Percentiles rank a stretch among this genome's conserved stretches.
Conservation (phyloP, 1,140 invertebrate genomes). For the Belonocnema kinseyi region DNA sequence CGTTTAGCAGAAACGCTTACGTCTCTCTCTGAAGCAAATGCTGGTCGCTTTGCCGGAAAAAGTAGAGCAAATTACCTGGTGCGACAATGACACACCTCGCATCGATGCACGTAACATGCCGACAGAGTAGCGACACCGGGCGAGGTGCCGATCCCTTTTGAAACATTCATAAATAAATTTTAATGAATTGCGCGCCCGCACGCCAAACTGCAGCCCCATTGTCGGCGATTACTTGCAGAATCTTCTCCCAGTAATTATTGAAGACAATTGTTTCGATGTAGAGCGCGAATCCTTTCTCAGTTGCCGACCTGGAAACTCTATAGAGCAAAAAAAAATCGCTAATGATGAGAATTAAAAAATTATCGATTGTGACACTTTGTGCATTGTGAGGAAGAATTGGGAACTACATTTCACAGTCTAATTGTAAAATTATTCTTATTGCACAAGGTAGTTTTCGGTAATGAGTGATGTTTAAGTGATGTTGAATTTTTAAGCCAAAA, state of each 20-base stretch:
- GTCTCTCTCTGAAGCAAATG: constrained; percentile 5
- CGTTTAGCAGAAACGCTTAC: constrained; percentile 12
- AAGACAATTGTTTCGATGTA: neutral
- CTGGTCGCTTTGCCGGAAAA: neutral
- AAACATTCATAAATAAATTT: constrained; percentile 23
- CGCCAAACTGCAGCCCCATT: neutral
- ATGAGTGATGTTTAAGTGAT: too few species aligned
- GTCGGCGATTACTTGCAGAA: constrained; percentile 8
- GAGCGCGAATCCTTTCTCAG: neutral
- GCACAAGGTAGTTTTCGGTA: too few species aligned
- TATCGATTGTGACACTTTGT: neutral
- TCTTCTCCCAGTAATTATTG: neutral
- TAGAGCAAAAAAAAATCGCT: neutral
- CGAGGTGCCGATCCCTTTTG: neutral
- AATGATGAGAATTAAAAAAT: neutral
- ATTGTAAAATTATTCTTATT: neutral
- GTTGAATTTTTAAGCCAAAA: too few species aligned
- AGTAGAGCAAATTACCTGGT: constrained; percentile 17
- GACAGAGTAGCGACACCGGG: neutral
- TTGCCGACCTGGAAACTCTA: neutral
- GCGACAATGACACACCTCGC: constrained; percentile 26
- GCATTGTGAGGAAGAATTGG: neutral
- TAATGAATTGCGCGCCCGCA: constrained; percentile 12
- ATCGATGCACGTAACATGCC: neutral
- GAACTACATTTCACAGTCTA: neutral